Evolutionary conservation across 2,113 vertebrate genomes (phyloP).

Genomic region (Monopterus albus): DNA sequence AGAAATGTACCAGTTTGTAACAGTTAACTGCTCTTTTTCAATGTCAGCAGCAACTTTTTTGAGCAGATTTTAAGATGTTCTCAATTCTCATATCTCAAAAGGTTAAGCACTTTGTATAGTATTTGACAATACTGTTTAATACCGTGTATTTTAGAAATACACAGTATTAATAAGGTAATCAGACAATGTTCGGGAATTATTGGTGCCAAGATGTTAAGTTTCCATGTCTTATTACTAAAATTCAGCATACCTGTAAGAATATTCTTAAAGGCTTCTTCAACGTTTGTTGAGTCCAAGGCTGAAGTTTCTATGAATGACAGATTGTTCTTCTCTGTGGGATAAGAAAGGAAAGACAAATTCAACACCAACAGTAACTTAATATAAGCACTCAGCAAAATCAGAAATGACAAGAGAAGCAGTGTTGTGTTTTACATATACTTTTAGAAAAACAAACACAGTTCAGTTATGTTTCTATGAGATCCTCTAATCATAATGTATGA

Average conservation of each 20-base stretch:
- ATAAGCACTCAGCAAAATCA: neutral
- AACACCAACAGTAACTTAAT: neutral
- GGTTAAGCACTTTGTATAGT: too few relatives aligned
- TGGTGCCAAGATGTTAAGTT: too few relatives aligned
- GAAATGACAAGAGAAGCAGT: neutral
- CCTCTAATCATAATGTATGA: too few relatives aligned
- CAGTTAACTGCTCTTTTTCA: neutral
- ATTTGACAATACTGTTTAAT: too few relatives aligned
- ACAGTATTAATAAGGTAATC: too few relatives aligned
- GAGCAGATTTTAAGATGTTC: neutral
- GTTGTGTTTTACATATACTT: too few relatives aligned
- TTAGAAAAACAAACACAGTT: too few relatives aligned
- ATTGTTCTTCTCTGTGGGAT: slow-evolving; percentile 93
- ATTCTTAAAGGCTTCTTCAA: slow-evolving; percentile 99
- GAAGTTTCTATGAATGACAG: slow-evolving; percentile 99
- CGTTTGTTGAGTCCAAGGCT: slow-evolving; percentile 97
- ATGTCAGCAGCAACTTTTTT: neutral
- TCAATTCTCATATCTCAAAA: neutral
- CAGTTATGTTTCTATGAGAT: too few relatives aligned
- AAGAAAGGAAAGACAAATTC: neutral
- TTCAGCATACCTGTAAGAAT: slow-evolving; percentile 97
- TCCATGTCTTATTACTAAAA: too few relatives aligned
- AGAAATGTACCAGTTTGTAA: neutral
- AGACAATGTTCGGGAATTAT: too few relatives aligned
- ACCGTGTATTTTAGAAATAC: too few relatives aligned